Conservation (phyloP, 53 echinoderm and acorn worm species). For the Henricia sp. region DNA sequence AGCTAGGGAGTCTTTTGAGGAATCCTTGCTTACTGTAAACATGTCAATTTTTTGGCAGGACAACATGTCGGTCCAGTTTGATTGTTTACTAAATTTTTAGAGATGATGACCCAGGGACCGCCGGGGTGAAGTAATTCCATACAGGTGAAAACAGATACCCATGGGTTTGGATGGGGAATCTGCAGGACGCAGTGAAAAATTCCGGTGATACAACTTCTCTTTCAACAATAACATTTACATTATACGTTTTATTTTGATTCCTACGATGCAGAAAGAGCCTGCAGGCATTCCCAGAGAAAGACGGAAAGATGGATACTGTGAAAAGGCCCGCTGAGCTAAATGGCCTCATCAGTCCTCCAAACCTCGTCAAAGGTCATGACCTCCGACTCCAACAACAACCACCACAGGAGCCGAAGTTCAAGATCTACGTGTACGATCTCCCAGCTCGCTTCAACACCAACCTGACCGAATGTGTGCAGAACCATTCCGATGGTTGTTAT, state of each 20-base stretch:
- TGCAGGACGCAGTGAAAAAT: too few species aligned
- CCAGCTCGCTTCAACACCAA: constrained; percentile 84
- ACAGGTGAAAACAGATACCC: too few species aligned
- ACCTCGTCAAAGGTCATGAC: background rate
- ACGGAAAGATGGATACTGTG: constrained; percentile 14
- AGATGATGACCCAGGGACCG: too few species aligned
- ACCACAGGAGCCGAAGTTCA: constrained; percentile 24
- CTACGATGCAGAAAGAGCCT: constrained; percentile 39
- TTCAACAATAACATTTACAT: too few species aligned
- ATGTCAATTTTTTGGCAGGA: too few species aligned
- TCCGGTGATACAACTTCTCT: too few species aligned
- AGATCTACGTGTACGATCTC: constrained; percentile 85
- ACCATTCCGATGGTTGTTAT: constrained; percentile 65
- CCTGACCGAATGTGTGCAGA: constrained; percentile 68
- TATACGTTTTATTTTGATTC: background rate
- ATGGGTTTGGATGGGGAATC: too few species aligned
- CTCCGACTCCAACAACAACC: background rate
- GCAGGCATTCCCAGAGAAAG: constrained; percentile 46
- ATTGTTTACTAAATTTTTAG: too few species aligned
- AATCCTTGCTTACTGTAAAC: too few species aligned
- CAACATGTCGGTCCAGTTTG: too few species aligned
- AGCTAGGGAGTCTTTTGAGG: too few species aligned
- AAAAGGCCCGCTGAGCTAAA: background rate
- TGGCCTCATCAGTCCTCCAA: background rate
- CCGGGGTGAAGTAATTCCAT: too few species aligned